Base-by-base conservation (phyloP, 2,888 invertebrate species). In the Ceramica pisi region DNA sequence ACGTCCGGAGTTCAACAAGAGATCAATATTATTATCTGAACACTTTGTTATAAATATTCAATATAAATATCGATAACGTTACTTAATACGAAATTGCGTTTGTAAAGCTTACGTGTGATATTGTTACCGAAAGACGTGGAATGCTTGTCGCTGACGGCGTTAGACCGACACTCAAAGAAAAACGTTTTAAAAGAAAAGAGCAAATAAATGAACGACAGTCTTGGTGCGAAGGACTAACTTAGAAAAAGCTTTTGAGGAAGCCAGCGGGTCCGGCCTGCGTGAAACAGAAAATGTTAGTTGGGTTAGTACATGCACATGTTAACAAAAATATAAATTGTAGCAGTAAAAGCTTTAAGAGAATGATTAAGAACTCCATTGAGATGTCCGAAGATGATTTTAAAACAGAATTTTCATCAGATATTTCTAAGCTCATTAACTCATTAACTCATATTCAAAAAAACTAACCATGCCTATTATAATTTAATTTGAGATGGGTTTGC, bases 231-330 rank as follows among this genome's bases (percentile, higher is more conserved):
- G 93, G 92, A 92, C 90, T 94, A 94, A 94, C 93, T 98, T 98
- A 98, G 97, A 98, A 98, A 97, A 98, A 98, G 97, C 98, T 98
- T 97, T 98, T 98, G 96, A 98, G 97, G 97, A 98, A 98, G 96
- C 98, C 98, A 96, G 98, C 98, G 94, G 98, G 98, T 96, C 98
- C 98, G 96, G 98, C 98, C 98, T 98, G 87, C 89, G 89, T 91
- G 93, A 86, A 93, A 94, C 89, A 81, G 78, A 94, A 89, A 94
- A 91, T 66, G 83, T 90, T 89, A 89, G 86, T 88, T 74, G 53
- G 79, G 85, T 92, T 90, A 91, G 87, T 89, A 80, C 53, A 80
- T 80, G 65, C 65, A 35, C 48, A 51, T 65, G 44, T 62, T 35
- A 80, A 16, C 48, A 68, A 53, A 31, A 31, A 31, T 31, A 31